These are phyloP conservation scores for Lasioglossum figueresi DNA, from an alignment of 2,888 invertebrate species.

Conservation along the genomic window DNA sequence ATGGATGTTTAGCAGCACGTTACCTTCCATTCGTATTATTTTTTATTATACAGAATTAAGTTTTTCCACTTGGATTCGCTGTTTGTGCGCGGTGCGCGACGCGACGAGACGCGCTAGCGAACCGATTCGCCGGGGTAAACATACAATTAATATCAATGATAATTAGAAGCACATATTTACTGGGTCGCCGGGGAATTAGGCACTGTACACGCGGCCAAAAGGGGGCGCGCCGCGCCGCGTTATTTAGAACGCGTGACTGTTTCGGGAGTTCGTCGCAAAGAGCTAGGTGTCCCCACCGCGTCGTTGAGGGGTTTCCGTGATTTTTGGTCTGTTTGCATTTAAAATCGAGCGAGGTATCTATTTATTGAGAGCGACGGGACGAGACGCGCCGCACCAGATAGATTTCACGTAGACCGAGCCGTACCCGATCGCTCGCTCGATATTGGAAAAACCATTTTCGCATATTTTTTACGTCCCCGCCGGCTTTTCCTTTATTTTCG, in stretches of 20 bases:
- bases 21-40: too few species aligned
- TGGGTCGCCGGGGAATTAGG: conserved; percentile 43
- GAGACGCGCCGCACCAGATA: conserved; percentile 31
- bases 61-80: not conserved
- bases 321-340: conserved; percentile 54
- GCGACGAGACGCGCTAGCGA: not conserved
- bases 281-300: not conserved
- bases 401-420: conserved; percentile 46
- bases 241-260: conserved; percentile 39
- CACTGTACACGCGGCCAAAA: conserved; percentile 18
- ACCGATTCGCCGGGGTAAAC: conserved; percentile 36
- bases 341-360: conserved; percentile 56
- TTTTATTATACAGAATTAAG: too few species aligned
- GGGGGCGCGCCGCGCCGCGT: not conserved
- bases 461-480: not conserved
- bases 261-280: conserved; percentile 14
- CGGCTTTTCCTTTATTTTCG: not conserved
- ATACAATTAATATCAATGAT: conserved; percentile 56
- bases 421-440: conserved; percentile 47
- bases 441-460: conserved; percentile 59
- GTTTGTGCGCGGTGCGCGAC: not conserved
- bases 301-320: conserved; percentile 11
- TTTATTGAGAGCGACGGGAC: conserved; percentile 40
- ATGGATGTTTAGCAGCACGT: too few species aligned
- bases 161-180: conserved; percentile 61